Evolutionary conservation across 2,797 vertebrate genomes (phyloP), one percentile per base, ranked within the genome.

Genomic region (Euthynnus affinis): DNA sequence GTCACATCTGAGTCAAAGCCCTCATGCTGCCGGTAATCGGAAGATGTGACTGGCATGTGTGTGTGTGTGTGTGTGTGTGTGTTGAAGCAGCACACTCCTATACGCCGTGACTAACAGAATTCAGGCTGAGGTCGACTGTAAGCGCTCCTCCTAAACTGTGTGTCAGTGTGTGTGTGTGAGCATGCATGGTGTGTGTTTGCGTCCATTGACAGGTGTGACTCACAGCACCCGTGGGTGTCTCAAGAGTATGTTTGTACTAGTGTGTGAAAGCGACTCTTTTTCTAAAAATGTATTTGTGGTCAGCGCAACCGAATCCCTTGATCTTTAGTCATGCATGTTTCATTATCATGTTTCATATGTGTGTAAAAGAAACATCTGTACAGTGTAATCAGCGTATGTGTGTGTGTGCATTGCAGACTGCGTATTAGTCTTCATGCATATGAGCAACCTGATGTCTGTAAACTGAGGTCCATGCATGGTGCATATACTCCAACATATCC

Each of bases 191-290:
- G 58, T 60, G 58, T 0, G 3, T 77, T 53, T 40, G 29, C 51
- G 49, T 59, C 46, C 80, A 63, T 9, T 56, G 52, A 72, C 70
- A 68, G 65, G 27, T 62, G 44, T 66, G 62, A 78, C 37, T 80
- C 72, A 70, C 7, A 61, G 46, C 42, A 55, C 44, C n/a, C 15
- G 29, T 74, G 46, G 29, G 27, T 13, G 62, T 70, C 4, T 32
- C 37, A 46, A 29, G 61, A 40, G 48, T 3, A 63, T n/a, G 34
- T 29, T 27, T 34, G 5, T 56, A 14, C 57, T 34, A 9, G 8
- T 17, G 13, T 34, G 69, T 59, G 4, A 27, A 62, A 52, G 56
- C 68, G 34, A 65, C 12, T 23, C 49, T 18, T 61, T 60, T 5
- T 9, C n/a, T n/a, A n/a, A n/a, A 62, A 52, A 27, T 25, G 20